These are phyloP conservation scores for Drosophila emarginata DNA, from an alignment of 2,888 invertebrate genomes.

Conservation along the genomic window DNA sequence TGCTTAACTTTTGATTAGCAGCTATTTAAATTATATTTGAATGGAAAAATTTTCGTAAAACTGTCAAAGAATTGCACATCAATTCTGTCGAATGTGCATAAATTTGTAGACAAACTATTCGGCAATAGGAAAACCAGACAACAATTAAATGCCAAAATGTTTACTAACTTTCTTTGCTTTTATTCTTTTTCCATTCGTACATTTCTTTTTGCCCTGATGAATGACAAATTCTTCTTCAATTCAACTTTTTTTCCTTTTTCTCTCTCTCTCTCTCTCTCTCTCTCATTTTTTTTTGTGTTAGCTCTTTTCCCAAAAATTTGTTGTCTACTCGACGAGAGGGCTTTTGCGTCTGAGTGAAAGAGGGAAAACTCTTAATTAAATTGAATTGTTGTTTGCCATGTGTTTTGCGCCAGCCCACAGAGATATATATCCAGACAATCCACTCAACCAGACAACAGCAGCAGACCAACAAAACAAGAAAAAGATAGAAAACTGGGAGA, in stretches of 20 bases:
- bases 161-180: conserved; percentile 4
- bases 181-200: background rate
- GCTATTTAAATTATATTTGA: background rate
- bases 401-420: conserved; percentile 51
- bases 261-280: background rate
- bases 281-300: conserved; percentile 12
- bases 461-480: conserved; percentile 10
- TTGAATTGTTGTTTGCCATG: conserved; percentile 66
- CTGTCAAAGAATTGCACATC: background rate
- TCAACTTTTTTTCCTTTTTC: background rate
- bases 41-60: background rate
- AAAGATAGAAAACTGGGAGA: background rate
- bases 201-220: background rate
- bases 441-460: conserved; percentile 33
- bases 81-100: conserved; percentile 2
- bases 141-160: conserved; percentile 41
- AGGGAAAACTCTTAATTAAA: conserved; percentile 69
- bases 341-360: conserved; percentile 24
- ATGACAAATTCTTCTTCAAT: conserved; percentile 3
- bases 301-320: conserved; percentile 25
- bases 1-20: conserved; percentile 23
- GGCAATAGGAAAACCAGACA: conserved; percentile 27
- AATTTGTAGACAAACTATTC: conserved; percentile 32
- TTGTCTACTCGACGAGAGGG: conserved; percentile 13
- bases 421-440: background rate